Evolutionary conservation across 2,888 invertebrate species (phyloP), one percentile per base, ranked within the genome.

Genomic region (Chrysolina haemoptera): DNA sequence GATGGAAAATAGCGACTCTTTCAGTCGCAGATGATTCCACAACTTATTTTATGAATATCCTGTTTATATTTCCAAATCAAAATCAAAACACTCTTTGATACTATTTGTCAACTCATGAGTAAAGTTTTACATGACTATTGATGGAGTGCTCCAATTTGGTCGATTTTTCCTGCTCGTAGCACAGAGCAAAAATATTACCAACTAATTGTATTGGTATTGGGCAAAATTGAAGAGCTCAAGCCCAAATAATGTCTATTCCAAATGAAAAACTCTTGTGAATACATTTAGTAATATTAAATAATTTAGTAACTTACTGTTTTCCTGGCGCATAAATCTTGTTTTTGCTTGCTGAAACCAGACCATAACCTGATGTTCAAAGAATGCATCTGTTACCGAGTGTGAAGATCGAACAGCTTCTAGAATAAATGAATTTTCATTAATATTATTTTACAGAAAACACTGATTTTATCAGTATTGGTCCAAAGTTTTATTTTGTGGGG

Each of bases 381-480:
- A 48, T n/a, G 48, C 10, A 48, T 48, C 48, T n/a, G 48, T 48
- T n/a, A 48, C 48, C n/a, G 48, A n/a, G 48, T 48, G 48, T n/a
- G 48, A 48, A 48, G 48, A 48, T 48, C 48, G 48, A 14, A 48
- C n/a, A 14, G 48, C 48, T 48, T 48, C 48, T 48, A n/a, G n/a
- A n/a, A n/a, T n/a, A n/a, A n/a, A n/a, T n/a, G n/a, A n/a, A n/a
- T n/a, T n/a, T n/a, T n/a, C n/a, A n/a, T n/a, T n/a, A n/a, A n/a
- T n/a, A n/a, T n/a, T n/a, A n/a, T n/a, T n/a, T n/a, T n/a, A n/a
- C n/a, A n/a, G n/a, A n/a, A n/a, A n/a, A n/a, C n/a, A n/a, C n/a
- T n/a, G n/a, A n/a, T n/a, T n/a, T n/a, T n/a, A n/a, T n/a, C n/a
- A n/a, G n/a, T n/a, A n/a, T n/a, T n/a, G n/a, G n/a, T n/a, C n/a